Percentiles rank a stretch among this genome's conserved stretches.
Conservation (phyloP, 2,113 vertebrate genomes). For the Antidorcas marsupialis region DNA sequence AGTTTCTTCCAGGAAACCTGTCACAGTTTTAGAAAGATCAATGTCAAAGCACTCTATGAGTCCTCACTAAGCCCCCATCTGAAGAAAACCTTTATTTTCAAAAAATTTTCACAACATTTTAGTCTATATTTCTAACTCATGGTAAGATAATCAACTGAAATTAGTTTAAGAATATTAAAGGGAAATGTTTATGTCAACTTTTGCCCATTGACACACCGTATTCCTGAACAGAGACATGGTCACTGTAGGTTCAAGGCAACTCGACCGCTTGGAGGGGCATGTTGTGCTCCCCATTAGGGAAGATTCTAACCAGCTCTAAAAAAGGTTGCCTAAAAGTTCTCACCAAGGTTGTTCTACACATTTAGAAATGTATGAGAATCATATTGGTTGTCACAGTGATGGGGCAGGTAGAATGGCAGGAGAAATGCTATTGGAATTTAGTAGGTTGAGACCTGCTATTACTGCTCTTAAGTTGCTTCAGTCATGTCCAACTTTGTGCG, state of each 20-base stretch:
- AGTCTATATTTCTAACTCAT: constrained; percentile 7
- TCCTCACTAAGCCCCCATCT: not conserved
- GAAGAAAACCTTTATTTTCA: not conserved
- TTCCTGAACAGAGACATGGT: not conserved
- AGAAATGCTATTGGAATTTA: not conserved
- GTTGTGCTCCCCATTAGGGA: not conserved
- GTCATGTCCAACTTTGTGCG: too few species aligned
- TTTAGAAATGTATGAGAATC: not conserved
- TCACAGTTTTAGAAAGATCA: constrained; percentile 48
- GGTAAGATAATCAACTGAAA: not conserved
- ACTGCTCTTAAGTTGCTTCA: too few species aligned
- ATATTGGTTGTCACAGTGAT: not conserved
- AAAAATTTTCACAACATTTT: not conserved
- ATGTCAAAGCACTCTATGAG: not conserved
- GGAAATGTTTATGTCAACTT: not conserved
- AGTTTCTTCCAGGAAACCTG: constrained; percentile 4
- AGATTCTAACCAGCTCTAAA: not conserved
- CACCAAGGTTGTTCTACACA: not conserved
- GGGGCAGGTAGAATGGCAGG: not conserved
- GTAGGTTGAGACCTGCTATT: not conserved
- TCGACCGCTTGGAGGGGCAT: not conserved
- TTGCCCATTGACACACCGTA: not conserved
- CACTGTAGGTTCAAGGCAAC: not conserved
- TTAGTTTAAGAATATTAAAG: not conserved
- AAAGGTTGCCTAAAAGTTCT: not conserved